Base-by-base conservation (phyloP, 1,140 invertebrate species). In the Adelges cooleyi region DNA sequence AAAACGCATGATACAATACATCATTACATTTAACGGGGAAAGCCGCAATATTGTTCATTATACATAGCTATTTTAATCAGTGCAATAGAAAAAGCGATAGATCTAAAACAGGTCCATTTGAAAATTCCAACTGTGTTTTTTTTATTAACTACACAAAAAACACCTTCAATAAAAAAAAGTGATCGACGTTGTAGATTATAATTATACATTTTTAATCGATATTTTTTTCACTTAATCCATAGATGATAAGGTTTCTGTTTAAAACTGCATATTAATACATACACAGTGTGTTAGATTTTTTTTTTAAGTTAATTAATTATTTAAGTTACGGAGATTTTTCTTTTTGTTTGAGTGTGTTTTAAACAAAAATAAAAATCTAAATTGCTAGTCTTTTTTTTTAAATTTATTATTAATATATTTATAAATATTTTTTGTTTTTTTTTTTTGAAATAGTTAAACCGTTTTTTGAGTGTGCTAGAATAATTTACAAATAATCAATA, bases 391-490 rank as follows among this genome's bases (percentile, higher is more conserved):
- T 23, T 62, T 15, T 42, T 59, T 25, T 59, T 15, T 40, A 38
- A 8, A 13, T 54, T 54, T 42, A 18, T 59, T 44, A 59, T 59
- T 59, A 33, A 27, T 3, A 40, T 38, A 13, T 2, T 38, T 54
- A 42, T 59, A 42, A n/a, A 27, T 3, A 40, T 38, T 22, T 5
- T 38, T n/a, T n/a, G n/a, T n/a, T n/a, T n/a, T n/a, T n/a, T n/a
- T 52, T 52, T 53, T 51, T 52, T 52, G 17, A 56, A 44, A 48
- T 48, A 48, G 42, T 62, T 33, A 13, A 62, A 62, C 56, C 29
- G 56, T 62, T 62, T 62, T 59, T 62, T 42, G 56, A 62, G 56
- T 62, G 56, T 62, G 56, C 25, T 62, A 62, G 42, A 25, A 62
- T 62, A 62, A 62, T 62, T 56, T 40, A 18, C 44, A 40, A 62